Base-by-base conservation (phyloP, 2,113 vertebrate genomes). In the Polypterus bichir region DNA sequence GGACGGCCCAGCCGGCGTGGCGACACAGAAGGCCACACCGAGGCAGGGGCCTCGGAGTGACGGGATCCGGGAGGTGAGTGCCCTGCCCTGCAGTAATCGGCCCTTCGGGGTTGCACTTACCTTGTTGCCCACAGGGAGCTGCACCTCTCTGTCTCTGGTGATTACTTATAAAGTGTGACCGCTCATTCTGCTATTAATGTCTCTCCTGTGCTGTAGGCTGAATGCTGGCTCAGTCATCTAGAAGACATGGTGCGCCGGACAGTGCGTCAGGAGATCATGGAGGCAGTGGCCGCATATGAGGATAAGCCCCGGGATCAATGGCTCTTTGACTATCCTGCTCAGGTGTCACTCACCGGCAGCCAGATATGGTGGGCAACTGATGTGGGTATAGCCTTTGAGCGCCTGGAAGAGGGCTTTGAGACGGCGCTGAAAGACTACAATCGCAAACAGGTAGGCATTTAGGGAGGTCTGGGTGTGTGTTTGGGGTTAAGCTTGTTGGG, bases 341-440 rank as follows among this genome's bases (percentile, higher is more conserved):
- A 85, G 82, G 77, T 82, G 3, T 71, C 74, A 48, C 77, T 88
- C 62, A 82, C 79, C 6, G 77, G 77, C 59, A 83, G 73, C 76
- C 86, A 87, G 69, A 85, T 80, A 65, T 88, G 78, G 79, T 86
- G 80, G 80, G 74, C 73, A 7, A 81, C 84, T 6, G 81, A 84
- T 68, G 78, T 84, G 60, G 76, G 77, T 60, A 86, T 88, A 67
- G 82, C 76, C 11, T 88, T 90, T 64, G 81, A 80, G 48, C 75
- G 77, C 55, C 67, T 86, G 65, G 82, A 85, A 62, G 82, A 85
- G 73, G 80, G 71, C 9, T 76, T 88, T 69, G 85, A 88, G 70
- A 84, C 77, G 0, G 80, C 84, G 9, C 65, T 83, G 7, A 82
- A 90, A 69, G 81, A 83, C 69, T 83, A 75, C 69, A 86, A 84